Conservation (phyloP, 2,797 vertebrate species). For the Tapirus indicus region DNA sequence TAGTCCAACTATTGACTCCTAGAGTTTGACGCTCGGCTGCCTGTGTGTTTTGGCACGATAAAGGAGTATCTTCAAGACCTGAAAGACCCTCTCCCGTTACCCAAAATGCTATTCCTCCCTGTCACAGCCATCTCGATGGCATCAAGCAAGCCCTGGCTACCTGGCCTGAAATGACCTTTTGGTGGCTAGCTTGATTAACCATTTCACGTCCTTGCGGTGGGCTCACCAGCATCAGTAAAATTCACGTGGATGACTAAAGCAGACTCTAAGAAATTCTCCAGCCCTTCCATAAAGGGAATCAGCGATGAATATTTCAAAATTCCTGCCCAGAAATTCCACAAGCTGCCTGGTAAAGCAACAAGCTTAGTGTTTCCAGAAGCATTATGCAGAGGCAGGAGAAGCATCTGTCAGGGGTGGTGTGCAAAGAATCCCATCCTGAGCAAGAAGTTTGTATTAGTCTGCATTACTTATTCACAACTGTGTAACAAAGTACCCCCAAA, state of each 20-base stretch:
- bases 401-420: not conserved
- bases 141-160: not conserved
- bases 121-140: not conserved
- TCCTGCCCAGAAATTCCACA: not conserved
- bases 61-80: not conserved
- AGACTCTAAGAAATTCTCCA: not conserved
- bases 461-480: not conserved
- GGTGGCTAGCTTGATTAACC: not conserved
- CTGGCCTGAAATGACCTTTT: not conserved
- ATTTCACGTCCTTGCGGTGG: not conserved
- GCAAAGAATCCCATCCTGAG: not conserved
- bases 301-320: not conserved
- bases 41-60: not conserved
- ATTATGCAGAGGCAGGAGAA: not conserved
- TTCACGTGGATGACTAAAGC: not conserved
- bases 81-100: not conserved
- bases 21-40: not conserved
- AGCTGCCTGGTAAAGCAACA: not conserved
- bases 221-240: not conserved
- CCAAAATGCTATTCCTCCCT: not conserved
- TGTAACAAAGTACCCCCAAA: not conserved
- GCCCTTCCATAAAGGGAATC: not conserved
- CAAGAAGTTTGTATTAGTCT: not conserved
- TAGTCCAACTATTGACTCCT: too few species aligned
- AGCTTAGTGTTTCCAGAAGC: not conserved